A percentile compares a stretch with the other conserved stretches of the same genome.
phyloP scores from a whole-genome alignment of 37 sponge, comb jelly and placozoan species.

The Ephydatia muelleri region DNA sequence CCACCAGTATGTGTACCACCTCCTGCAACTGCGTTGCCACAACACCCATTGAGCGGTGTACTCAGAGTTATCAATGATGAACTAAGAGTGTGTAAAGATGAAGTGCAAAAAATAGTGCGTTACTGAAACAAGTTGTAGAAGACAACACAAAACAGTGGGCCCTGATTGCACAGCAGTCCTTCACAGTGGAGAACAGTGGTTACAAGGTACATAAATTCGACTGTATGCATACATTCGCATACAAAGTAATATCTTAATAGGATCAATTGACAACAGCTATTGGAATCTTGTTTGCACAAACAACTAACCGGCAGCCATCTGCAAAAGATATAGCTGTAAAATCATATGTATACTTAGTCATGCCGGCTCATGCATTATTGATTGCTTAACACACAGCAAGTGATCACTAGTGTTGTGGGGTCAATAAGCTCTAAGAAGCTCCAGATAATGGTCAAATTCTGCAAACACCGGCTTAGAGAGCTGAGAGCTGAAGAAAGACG shows the following conservation, averaged over 20 bases:
- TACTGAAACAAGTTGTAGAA: not conserved
- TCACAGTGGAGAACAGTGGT: not conserved
- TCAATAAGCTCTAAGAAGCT: not conserved
- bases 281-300: not conserved
- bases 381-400: not conserved
- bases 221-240: not conserved
- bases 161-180: not conserved
- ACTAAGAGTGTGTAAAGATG: not conserved
- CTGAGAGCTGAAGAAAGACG: not conserved
- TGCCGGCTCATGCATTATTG: not conserved
- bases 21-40: not conserved
- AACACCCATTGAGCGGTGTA: not conserved
- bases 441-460: not conserved
- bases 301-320: not conserved
- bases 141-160: not conserved
- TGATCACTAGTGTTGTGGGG: not conserved
- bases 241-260: not conserved
- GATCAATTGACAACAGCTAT: not conserved
- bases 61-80: not conserved
- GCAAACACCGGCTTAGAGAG: not conserved
- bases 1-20: not conserved
- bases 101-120: not conserved
- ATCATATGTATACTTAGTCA: not conserved
- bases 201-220: not conserved
- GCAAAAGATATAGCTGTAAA: not conserved